Evolutionary conservation across 2,888 invertebrate species (phyloP).

Genomic region (Clanis bilineata): DNA sequence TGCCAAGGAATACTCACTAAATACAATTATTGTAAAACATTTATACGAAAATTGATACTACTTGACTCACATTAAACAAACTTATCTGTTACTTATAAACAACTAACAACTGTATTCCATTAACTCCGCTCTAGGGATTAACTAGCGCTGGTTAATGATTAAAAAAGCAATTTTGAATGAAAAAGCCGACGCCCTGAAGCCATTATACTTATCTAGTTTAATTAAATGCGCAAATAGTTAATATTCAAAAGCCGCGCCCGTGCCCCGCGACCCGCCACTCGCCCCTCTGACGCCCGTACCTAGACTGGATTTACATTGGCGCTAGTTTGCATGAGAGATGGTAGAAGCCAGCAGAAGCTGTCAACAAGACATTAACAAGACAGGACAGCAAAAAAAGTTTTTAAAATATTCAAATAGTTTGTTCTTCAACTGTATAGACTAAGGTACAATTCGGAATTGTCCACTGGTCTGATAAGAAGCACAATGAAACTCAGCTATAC

Average conservation of each 20-base stretch:
- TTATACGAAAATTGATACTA: no score
- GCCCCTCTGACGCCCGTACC: conserved; percentile 12
- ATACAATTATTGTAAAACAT: no score
- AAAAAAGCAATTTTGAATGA: conserved; percentile 19
- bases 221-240: conserved; percentile 34
- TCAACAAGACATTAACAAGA: no score
- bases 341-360: neutral
- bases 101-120: neutral
- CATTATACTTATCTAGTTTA: conserved; percentile 31
- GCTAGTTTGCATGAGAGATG: conserved; percentile 13
- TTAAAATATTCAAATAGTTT: no score
- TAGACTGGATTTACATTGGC: conserved; percentile 16
- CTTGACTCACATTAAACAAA: no score
- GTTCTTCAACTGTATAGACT: no score
- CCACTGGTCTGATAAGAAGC: no score
- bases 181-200: conserved; percentile 19
- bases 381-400: no score
- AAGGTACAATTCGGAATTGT: no score
- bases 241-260: conserved; percentile 28
- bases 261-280: neutral
- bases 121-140: conserved; percentile 1
- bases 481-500: no score
- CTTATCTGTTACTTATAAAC: no score
- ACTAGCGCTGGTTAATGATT: conserved; percentile 16
- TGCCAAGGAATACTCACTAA: no score